Percentiles rank a stretch among this genome's conserved stretches.
Evolutionary conservation across 2,888 invertebrate genomes (phyloP).

Genomic region (Orthosia cruda): DNA sequence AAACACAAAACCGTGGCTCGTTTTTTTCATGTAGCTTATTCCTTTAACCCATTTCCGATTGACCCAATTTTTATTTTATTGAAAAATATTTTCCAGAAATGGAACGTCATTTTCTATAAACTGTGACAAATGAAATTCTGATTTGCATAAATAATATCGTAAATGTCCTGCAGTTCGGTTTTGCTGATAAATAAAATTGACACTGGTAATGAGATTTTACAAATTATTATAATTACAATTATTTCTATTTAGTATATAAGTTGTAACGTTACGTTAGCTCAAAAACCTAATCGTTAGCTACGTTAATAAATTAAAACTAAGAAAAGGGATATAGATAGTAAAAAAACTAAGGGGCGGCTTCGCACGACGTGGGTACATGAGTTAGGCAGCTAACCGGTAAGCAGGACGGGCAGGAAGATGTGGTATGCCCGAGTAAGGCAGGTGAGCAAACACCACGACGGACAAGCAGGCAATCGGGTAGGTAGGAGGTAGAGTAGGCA

Average conservation of each 20-base stretch:
- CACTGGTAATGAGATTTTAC: not conserved
- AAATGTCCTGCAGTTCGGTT: not conserved
- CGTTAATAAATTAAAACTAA: no score
- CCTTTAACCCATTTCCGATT: not conserved
- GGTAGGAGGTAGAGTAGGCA: no score
- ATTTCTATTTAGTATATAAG: not conserved
- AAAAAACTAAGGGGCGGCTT: no score
- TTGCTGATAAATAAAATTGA: not conserved
- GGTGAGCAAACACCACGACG: no score
- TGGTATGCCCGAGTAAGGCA: no score
- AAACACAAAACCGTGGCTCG: not conserved
- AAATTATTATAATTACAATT: not conserved
- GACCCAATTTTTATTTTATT: constrained; percentile 16
- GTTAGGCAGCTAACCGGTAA: no score
- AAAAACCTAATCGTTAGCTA: no score
- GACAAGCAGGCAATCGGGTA: no score
- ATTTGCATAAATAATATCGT: constrained; percentile 8
- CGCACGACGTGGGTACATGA: no score
- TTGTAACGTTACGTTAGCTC: no score
- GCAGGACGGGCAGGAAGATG: no score
- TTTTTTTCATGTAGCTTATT: not conserved
- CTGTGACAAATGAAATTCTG: constrained; percentile 10
- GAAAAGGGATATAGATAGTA: no score
- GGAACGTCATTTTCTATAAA: constrained; percentile 12
- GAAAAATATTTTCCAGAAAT: constrained; percentile 12